Conservation (phyloP, 2,888 invertebrate species). For the Limnephilus auricula region DNA sequence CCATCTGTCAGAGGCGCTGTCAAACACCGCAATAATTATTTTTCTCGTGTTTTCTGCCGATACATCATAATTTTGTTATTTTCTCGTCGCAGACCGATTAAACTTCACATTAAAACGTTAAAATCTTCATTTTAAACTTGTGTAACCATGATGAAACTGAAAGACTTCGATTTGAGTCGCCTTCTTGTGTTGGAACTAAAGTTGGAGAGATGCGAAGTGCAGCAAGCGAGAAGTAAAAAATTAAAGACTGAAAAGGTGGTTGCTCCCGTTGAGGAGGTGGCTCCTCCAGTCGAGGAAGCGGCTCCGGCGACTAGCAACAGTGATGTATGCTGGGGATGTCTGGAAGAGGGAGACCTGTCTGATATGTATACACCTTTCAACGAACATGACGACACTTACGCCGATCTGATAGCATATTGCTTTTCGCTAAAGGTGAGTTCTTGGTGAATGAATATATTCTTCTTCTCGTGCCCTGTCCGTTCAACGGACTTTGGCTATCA, state of each 20-base stretch:
- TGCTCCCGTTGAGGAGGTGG: background rate
- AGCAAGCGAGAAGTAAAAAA: too few species aligned
- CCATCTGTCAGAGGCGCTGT: background rate
- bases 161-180: constrained; percentile 23
- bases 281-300: background rate
- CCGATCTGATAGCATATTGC: constrained; percentile 50
- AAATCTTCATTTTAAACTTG: background rate
- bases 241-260: background rate
- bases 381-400: constrained; percentile 40
- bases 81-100: background rate
- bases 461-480: too few species aligned
- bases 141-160: background rate
- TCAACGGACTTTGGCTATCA: too few species aligned
- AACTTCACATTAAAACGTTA: background rate
- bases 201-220: constrained; percentile 44
- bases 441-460: background rate
- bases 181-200: constrained; percentile 38
- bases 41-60: background rate
- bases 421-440: constrained; percentile 56
- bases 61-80: background rate
- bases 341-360: constrained; percentile 47
- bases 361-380: constrained; percentile 41
- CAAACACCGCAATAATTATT: background rate
- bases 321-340: constrained; percentile 49
- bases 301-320: background rate